phyloP scores from a whole-genome alignment of 2,113 vertebrate genomes.

The Dicentrarchus labrax region DNA sequence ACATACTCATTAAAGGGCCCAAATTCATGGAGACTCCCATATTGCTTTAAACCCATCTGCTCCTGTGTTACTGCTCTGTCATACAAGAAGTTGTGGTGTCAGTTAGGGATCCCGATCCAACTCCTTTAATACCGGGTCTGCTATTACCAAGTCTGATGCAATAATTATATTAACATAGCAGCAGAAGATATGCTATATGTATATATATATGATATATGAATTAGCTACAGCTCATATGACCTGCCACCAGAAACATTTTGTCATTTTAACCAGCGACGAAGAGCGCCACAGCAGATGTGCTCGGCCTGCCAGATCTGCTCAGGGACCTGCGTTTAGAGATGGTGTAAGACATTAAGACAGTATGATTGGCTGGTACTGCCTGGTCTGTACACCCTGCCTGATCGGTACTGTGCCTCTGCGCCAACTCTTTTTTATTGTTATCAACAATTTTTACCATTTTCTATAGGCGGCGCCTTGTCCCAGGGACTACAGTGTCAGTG shows the following conservation, averaged over 20 bases:
- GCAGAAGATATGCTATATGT: not conserved
- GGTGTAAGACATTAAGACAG: too few species aligned
- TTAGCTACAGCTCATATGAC: not conserved
- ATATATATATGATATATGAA: too few species aligned
- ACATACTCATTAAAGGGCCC: constrained; percentile 22
- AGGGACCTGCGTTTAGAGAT: too few species aligned
- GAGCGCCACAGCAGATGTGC: too few species aligned
- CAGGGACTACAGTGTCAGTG: not conserved
- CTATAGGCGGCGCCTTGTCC: too few species aligned
- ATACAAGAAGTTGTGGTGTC: not conserved
- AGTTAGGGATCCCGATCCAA: not conserved
- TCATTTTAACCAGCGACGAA: not conserved
- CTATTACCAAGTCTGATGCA: not conserved
- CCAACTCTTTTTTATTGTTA: too few species aligned
- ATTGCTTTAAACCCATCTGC: constrained; percentile 10
- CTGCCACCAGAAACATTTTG: not conserved
- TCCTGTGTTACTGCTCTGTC: not conserved
- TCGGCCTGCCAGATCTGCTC: too few species aligned
- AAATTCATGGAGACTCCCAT: constrained; percentile 2
- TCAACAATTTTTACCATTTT: too few species aligned
- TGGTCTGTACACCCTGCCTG: too few species aligned
- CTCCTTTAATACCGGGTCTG: not conserved
- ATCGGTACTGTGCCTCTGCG: too few species aligned
- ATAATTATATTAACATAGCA: not conserved
- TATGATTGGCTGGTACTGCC: too few species aligned